Conservation (phyloP, 2,797 vertebrate species). For the Gephyroberyx darwinii region DNA sequence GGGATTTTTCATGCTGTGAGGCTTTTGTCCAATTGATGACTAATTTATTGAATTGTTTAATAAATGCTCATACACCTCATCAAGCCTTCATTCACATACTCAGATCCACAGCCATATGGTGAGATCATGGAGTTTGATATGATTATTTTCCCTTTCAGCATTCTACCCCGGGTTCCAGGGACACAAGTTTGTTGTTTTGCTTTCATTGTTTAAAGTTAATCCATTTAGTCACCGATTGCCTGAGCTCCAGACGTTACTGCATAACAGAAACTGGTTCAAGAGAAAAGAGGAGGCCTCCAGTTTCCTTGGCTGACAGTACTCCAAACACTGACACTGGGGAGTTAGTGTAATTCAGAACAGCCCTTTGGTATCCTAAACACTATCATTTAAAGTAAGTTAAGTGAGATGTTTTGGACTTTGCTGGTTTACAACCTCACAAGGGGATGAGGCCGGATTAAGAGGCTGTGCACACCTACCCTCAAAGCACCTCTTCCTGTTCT, state of each 20-base stretch:
- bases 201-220: conserved; percentile 38
- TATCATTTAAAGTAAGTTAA: conserved; percentile 54
- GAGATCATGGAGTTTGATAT: conserved; percentile 36
- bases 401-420: conserved; percentile 39
- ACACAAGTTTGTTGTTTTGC: conserved; percentile 39
- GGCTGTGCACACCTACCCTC: conserved; percentile 7
- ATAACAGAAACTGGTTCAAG: conserved; percentile 40
- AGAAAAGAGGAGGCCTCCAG: conserved; percentile 1
- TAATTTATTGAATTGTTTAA: conserved; percentile 39
- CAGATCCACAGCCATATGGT: not conserved
- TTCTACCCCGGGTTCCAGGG: conserved; percentile 30
- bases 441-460: conserved; percentile 28
- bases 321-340: conserved; percentile 38
- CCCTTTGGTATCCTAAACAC: conserved; percentile 36
- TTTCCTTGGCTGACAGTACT: conserved; percentile 12
- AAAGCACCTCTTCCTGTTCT: conserved; percentile 28
- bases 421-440: conserved; percentile 35
- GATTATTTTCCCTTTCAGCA: conserved; percentile 50
- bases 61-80: conserved; percentile 29
- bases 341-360: conserved; percentile 53
- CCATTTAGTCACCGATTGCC: conserved; percentile 53
- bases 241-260: conserved; percentile 45
- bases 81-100: not conserved
- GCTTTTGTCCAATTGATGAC: conserved; percentile 55
- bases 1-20: conserved; percentile 13